These are phyloP conservation scores for Andrena marginata DNA, from an alignment of 2,888 invertebrate species.

Conservation along the genomic window DNA sequence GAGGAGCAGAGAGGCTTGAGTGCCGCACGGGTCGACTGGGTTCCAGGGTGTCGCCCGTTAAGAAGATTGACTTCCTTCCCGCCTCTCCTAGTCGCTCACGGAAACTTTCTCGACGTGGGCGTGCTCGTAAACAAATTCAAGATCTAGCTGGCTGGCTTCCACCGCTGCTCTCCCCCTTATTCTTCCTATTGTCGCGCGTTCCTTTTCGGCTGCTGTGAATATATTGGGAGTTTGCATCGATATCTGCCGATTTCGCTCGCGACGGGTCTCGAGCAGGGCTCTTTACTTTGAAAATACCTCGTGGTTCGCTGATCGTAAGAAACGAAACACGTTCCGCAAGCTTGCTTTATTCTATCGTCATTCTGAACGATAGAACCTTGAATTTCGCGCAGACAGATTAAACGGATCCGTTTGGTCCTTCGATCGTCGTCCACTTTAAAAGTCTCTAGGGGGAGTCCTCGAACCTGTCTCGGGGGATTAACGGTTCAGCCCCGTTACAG, in stretches of 20 bases:
- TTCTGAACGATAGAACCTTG: background rate
- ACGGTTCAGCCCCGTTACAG: conserved; percentile 7
- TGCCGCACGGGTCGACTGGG: background rate
- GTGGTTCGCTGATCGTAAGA: background rate
- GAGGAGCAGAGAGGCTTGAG: background rate
- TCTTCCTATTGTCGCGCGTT: background rate
- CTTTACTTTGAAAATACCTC: background rate
- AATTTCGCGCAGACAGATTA: background rate
- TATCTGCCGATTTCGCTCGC: background rate
- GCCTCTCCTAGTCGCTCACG: conserved; percentile 52
- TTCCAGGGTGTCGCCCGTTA: conserved; percentile 51
- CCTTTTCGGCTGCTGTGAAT: background rate
- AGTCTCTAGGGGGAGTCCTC: background rate
- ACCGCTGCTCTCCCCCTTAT: conserved; percentile 9
- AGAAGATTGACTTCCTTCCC: conserved; percentile 72
- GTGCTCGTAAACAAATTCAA: conserved; percentile 53
- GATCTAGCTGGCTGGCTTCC: conserved; percentile 27
- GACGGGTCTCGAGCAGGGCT: too few relatives aligned
- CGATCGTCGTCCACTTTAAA: background rate
- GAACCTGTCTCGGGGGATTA: conserved; percentile 15
- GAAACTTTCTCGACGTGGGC: conserved; percentile 40
- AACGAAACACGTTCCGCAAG: too few relatives aligned
- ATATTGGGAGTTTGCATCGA: background rate
- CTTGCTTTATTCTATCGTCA: too few relatives aligned
- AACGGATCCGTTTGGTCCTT: background rate